Evolutionary conservation across 2,113 vertebrate species (phyloP).

Genomic region (Pongo abelii): DNA sequence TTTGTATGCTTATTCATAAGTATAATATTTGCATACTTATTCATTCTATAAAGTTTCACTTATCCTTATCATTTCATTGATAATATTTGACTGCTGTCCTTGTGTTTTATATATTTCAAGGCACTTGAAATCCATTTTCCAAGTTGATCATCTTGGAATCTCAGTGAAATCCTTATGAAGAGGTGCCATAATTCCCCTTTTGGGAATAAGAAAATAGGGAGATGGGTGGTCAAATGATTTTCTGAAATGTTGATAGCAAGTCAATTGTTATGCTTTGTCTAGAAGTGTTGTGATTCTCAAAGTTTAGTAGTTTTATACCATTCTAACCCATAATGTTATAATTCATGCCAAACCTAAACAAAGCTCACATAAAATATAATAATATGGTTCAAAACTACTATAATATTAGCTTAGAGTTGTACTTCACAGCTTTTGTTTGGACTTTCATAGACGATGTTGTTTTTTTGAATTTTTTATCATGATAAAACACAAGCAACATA

Average conservation of each 20-base stretch:
- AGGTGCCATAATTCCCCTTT: not conserved
- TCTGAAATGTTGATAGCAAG: not conserved
- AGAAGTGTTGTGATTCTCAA: not conserved
- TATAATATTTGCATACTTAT: not conserved
- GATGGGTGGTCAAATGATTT: not conserved
- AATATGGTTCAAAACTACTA: not conserved
- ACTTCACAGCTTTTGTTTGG: not conserved
- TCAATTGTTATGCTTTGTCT: not conserved
- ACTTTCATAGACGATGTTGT: not conserved
- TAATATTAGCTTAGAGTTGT: not conserved
- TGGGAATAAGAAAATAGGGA: not conserved
- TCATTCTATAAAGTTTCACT: not conserved
- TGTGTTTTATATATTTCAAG: not conserved
- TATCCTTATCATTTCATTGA: not conserved
- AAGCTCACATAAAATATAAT: not conserved
- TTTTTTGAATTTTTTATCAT: not conserved
- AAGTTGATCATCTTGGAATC: not conserved
- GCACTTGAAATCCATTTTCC: not conserved
- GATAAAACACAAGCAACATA: not conserved
- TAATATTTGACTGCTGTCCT: not conserved
- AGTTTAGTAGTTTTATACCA: not conserved
- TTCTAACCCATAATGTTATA: not conserved
- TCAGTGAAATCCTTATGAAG: not conserved
- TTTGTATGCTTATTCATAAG: too few species aligned
- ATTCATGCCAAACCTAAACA: not conserved